Conservation (phyloP, 2,797 vertebrate genomes). For the Molossus alvarezi region DNA sequence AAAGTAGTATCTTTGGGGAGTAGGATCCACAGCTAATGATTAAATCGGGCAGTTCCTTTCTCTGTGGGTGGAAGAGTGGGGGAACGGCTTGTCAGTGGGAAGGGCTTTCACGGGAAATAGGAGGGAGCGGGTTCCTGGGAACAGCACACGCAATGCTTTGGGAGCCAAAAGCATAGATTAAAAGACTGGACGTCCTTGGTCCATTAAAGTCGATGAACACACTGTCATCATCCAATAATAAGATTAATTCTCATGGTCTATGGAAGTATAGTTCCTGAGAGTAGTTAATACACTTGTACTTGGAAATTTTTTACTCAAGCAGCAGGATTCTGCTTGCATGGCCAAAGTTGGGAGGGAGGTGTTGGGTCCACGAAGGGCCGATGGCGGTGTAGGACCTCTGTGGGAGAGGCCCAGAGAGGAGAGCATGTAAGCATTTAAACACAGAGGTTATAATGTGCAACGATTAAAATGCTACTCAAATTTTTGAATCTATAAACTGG, state of each 20-base stretch:
- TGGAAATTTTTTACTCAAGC: not conserved
- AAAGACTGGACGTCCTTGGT: not conserved
- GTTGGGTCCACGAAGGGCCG: not conserved
- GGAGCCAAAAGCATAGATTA: not conserved
- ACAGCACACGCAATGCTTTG: not conserved
- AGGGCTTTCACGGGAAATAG: not conserved
- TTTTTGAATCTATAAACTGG: slow-evolving; percentile 3
- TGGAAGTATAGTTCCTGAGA: not conserved
- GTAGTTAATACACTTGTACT: not conserved
- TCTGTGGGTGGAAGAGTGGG: not conserved
- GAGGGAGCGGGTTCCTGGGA: not conserved
- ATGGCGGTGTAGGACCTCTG: not conserved
- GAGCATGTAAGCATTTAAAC: not conserved
- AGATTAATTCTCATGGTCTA: not conserved
- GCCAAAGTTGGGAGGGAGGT: not conserved
- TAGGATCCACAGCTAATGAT: not conserved
- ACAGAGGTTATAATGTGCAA: not conserved
- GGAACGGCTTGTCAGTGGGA: not conserved
- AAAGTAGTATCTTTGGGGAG: slow-evolving; percentile 19
- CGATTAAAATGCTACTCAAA: not conserved
- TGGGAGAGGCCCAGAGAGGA: not conserved
- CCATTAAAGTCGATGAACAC: not conserved
- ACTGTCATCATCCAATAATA: not conserved
- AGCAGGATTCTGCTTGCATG: not conserved
- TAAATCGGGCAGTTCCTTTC: not conserved